phyloP scores from a whole-genome alignment of 1,140 invertebrate genomes.

The Popillia japonica region DNA sequence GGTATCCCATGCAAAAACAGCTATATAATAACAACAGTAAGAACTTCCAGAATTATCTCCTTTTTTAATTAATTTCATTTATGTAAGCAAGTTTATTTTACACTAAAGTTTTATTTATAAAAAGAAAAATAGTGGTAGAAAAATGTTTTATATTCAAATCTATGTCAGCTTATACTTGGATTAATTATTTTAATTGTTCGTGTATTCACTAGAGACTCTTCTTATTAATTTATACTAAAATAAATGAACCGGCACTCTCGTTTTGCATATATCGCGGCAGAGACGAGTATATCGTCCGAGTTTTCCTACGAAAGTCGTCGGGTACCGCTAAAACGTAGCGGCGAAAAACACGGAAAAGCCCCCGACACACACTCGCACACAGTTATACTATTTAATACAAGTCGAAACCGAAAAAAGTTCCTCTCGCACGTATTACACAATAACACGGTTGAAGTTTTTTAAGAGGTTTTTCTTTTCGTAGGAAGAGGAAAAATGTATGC shows the following conservation, averaged over 20 bases:
- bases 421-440: neutral
- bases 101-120: neutral
- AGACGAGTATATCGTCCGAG: neutral
- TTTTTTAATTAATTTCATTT: slow-evolving; percentile 5
- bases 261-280: neutral
- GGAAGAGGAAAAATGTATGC: neutral
- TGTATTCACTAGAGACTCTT: neutral
- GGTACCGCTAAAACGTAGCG: neutral
- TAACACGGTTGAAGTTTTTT: neutral
- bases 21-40: slow-evolving; percentile 9
- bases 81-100: neutral
- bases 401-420: neutral
- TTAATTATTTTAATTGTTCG: neutral
- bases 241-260: neutral
- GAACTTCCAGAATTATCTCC: slow-evolving; percentile 6
- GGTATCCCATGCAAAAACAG: neutral
- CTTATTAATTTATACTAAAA: neutral
- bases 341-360: neutral
- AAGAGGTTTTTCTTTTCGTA: neutral
- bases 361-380: neutral
- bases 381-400: neutral
- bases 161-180: neutral
- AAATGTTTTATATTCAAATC: neutral
- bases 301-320: neutral
- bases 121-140: neutral